Evolutionary conservation across 2,113 vertebrate species (phyloP).

Genomic region (Malurus cyaneus): DNA sequence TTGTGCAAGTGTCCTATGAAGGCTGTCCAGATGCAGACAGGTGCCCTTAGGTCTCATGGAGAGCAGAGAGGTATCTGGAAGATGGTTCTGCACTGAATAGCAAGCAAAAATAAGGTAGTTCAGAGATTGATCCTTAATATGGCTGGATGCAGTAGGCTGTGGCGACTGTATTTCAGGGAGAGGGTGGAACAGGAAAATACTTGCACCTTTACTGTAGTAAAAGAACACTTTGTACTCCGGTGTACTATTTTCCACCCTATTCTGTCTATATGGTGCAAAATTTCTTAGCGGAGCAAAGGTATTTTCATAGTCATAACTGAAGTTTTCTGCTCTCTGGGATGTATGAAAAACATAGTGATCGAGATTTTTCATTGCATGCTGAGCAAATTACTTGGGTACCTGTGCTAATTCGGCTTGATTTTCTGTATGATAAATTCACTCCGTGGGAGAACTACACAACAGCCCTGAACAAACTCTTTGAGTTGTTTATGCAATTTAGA

Average conservation of each 20-base stretch:
- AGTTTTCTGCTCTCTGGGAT: neutral
- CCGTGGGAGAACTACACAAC: neutral
- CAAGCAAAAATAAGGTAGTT: neutral
- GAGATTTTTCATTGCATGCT: neutral
- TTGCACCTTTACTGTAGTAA: neutral
- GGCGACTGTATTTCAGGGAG: neutral
- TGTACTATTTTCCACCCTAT: neutral
- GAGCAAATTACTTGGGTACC: neutral
- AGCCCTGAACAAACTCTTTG: neutral
- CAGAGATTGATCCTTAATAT: neutral
- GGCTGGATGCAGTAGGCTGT: neutral
- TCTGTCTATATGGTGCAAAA: neutral
- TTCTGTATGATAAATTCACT: neutral
- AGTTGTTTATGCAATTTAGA: constrained; percentile 3
- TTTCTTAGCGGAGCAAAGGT: neutral
- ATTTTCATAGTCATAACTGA: neutral
- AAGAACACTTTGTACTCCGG: neutral
- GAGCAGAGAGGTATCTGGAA: neutral
- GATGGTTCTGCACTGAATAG: neutral
- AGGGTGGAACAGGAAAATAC: neutral
- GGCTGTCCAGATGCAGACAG: neutral
- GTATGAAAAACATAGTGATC: neutral
- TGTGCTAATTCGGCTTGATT: neutral
- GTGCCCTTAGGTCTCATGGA: neutral
- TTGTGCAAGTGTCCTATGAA: neutral